Conservation (phyloP, 1,140 invertebrate species). For the Lethocerus indicus region DNA sequence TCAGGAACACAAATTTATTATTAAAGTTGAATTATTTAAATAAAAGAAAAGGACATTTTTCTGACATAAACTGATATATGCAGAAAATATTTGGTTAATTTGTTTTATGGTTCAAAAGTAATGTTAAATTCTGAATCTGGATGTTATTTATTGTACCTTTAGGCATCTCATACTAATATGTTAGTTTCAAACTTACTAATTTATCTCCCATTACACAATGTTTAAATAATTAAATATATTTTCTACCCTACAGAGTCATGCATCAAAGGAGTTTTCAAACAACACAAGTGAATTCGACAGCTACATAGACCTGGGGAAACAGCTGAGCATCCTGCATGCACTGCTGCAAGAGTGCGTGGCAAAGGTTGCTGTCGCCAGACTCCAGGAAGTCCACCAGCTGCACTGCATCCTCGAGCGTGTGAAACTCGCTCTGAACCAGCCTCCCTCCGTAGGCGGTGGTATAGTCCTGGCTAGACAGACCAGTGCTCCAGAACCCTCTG, state of each 20-base stretch:
- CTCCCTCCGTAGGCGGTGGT: too few relatives aligned
- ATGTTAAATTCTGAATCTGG: too few relatives aligned
- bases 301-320: constrained; percentile 66
- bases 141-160: too few relatives aligned
- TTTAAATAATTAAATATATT: constrained; percentile 16
- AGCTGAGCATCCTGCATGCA: constrained; percentile 55
- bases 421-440: constrained; percentile 31
- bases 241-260: constrained; percentile 26
- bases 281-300: constrained; percentile 35
- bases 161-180: too few relatives aligned
- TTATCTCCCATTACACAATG: too few relatives aligned
- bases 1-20: too few relatives aligned
- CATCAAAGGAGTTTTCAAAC: constrained; percentile 25
- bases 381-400: constrained; percentile 25
- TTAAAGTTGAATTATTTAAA: too few relatives aligned
- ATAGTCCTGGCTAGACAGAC: constrained; percentile 14
- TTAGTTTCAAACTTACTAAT: too few relatives aligned
- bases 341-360: constrained; percentile 53
- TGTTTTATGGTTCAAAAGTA: too few relatives aligned
- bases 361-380: constrained; percentile 31
- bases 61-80: too few relatives aligned
- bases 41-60: too few relatives aligned
- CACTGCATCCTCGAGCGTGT: constrained; percentile 34
- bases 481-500: constrained; percentile 9
- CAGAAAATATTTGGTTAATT: too few relatives aligned